Evolutionary conservation across 1,140 invertebrate genomes (phyloP), one percentile per base, ranked within the genome.

Genomic region (Wiebesia pumilae): DNA sequence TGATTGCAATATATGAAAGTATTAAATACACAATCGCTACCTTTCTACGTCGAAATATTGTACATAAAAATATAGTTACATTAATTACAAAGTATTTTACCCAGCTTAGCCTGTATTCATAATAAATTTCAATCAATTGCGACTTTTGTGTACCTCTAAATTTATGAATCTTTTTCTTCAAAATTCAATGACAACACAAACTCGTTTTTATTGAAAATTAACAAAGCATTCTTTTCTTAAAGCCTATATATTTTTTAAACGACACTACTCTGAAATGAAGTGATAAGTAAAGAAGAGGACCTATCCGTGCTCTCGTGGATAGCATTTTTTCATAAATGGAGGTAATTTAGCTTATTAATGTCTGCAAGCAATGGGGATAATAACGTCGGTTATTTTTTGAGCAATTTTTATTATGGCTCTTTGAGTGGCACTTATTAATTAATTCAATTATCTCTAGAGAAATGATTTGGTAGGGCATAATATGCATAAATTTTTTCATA

Each of bases 321-420:
- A 19, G 10, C 47, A 14, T 85, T 80, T 83, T 85, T 85, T 85
- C 78, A n/a, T 51, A 85, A 85, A 85, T 40, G 67, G 30, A 62
- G 69, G 69, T 54, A 81, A 85, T 75, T 81, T 81, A 85, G 67
- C 51, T 85, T 85, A 85, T 85, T 85, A 85, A 85, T 81, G 84
- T 9, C 43, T 19, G 40, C 24, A 12, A 79, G 79, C 79, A 43
- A n/a, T 62, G n/a, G 12, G 54, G n/a, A 84, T 21, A 84, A 58
- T 62, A 58, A n/a, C 54, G 54, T 82, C 27, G 16, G 51, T 65
- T 77, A 62, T 77, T 77, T 77, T 67, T 79, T n/a, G 35, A 27
- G 78, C 69, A 75, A 81, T 81, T 85, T 85, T 85, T 81, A 69
- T 85, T 71, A 67, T 51, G 16, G 47, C 24, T 24, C 35, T 85